Evolutionary conservation across 64 coral and sea anemone species (phyloP).

Genomic region (Stichodactyla mertensii): DNA sequence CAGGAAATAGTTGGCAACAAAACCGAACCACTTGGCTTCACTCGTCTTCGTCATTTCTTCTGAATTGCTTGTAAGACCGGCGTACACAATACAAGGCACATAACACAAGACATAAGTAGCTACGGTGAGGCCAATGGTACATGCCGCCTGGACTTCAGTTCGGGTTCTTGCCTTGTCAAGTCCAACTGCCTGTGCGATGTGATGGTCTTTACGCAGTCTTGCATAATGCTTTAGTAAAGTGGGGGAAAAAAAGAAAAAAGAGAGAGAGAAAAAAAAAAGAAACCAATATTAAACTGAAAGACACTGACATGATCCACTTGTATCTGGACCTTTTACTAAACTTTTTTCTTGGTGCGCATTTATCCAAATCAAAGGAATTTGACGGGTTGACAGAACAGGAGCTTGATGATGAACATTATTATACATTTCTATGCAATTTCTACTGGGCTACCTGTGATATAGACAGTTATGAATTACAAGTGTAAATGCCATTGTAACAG

Average conservation of each 20-base stretch:
- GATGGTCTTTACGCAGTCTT: too few relatives aligned
- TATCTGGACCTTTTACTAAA: too few relatives aligned
- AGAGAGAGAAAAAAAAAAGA: not conserved
- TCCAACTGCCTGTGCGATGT: not conserved
- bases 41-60: not conserved
- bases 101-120: not conserved
- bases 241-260: not conserved
- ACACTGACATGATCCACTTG: too few relatives aligned
- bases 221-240: not conserved
- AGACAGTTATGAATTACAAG: too few relatives aligned
- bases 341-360: too few relatives aligned
- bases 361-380: too few relatives aligned
- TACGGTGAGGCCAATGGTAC: not conserved
- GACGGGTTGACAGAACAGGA: too few relatives aligned
- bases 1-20: constrained; percentile 3
- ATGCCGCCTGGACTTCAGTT: not conserved
- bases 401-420: too few relatives aligned
- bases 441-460: too few relatives aligned
- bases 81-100: not conserved
- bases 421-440: too few relatives aligned
- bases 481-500: too few relatives aligned
- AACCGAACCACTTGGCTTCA: constrained; percentile 16
- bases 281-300: too few relatives aligned
- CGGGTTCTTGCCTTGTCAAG: not conserved
- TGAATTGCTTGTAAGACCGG: not conserved